These are phyloP conservation scores for Muricea muricata DNA, from an alignment of 92 coral and sea anemone species.

Conservation along the genomic window DNA sequence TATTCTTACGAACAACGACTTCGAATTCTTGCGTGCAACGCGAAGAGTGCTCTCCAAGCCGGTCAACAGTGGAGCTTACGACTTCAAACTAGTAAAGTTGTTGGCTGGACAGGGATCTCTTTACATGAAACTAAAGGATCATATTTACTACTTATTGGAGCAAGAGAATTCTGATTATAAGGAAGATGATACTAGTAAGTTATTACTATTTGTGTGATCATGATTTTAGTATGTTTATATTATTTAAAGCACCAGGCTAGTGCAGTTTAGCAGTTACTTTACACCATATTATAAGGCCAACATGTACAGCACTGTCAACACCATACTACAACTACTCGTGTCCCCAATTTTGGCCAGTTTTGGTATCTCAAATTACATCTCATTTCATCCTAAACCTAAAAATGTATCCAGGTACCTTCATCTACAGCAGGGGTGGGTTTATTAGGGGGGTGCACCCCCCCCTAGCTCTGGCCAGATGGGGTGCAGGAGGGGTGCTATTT, in stretches of 20 bases:
- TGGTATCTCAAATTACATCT: no score
- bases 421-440: no score
- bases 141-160: background rate
- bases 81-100: constrained; percentile 1
- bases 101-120: constrained; percentile 18
- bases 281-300: no score
- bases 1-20: background rate
- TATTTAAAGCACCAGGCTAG: background rate
- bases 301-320: no score
- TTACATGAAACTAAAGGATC: constrained; percentile 7
- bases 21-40: constrained; percentile 3
- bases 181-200: background rate
- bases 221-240: background rate
- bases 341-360: no score
- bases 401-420: no score
- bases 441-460: no score
- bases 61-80: constrained; percentile 24
- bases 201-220: no score
- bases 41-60: constrained; percentile 11
- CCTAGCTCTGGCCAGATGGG: no score
- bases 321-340: no score
- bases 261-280: background rate
- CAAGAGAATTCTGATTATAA: background rate
- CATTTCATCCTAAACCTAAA: no score
- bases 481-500: no score